phyloP scores from a whole-genome alignment of 1,140 invertebrate species.

The Lepidurus arcticus region DNA sequence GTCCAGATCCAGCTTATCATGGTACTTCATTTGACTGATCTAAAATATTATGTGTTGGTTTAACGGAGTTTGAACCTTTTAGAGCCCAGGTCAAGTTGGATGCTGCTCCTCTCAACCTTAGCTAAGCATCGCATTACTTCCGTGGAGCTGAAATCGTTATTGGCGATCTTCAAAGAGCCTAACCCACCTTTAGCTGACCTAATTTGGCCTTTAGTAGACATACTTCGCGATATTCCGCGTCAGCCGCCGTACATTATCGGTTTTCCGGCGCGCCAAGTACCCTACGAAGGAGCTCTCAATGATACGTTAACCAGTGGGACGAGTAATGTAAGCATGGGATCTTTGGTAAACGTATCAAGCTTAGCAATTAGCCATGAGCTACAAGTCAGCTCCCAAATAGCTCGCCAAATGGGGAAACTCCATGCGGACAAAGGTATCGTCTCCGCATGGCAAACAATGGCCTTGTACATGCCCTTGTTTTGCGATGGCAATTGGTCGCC shows the following conservation, averaged over 20 bases:
- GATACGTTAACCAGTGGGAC: conserved; percentile 16
- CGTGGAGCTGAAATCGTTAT: conserved; percentile 50
- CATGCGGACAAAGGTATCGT: conserved; percentile 40
- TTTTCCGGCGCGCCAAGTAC: conserved; percentile 46
- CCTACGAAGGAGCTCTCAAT: conserved; percentile 33
- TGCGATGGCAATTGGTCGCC: conserved; percentile 52
- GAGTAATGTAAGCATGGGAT: conserved; percentile 1
- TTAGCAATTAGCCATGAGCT: not conserved
- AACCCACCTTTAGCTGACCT: conserved; percentile 50
- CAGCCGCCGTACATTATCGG: conserved; percentile 55
- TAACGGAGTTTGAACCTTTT: conserved; percentile 47
- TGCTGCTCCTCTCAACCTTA: conserved; percentile 54
- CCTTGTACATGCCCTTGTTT: conserved; percentile 49
- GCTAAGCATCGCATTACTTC: conserved; percentile 52
- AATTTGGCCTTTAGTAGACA: conserved; percentile 49
- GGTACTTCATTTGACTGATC: not conserved
- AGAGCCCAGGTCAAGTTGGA: conserved; percentile 5
- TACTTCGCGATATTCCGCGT: conserved; percentile 47
- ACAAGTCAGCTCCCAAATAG: not conserved
- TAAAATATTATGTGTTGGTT: conserved; percentile 46
- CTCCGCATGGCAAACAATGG: conserved; percentile 51
- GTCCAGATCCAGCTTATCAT: not conserved
- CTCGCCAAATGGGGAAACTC: not conserved
- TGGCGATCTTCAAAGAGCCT: conserved; percentile 52
- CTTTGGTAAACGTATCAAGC: conserved; percentile 35